Conservation (phyloP, 1,140 invertebrate species). For the Steinernema khuongi region DNA sequence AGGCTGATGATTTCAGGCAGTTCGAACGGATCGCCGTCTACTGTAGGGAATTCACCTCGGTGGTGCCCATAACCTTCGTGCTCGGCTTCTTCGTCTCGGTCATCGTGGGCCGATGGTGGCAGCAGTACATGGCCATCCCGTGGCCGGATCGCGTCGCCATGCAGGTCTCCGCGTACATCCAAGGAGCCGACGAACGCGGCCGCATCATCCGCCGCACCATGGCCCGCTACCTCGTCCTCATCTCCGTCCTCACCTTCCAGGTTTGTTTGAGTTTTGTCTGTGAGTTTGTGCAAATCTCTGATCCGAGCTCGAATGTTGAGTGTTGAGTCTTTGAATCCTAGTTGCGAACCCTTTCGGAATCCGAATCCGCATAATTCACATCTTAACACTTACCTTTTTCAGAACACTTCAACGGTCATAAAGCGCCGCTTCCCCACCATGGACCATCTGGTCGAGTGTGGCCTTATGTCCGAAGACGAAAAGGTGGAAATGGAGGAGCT, state of each 20-base stretch:
- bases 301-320: too few relatives aligned
- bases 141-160: slow-evolving; percentile 68
- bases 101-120: slow-evolving; percentile 86
- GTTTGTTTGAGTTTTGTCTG: slow-evolving; percentile 10
- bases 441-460: slow-evolving; percentile 77
- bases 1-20: slow-evolving; percentile 45
- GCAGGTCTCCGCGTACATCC: slow-evolving; percentile 42
- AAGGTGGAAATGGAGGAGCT: slow-evolving; percentile 68
- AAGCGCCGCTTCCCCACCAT: slow-evolving; percentile 87
- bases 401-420: slow-evolving; percentile 58
- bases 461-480: slow-evolving; percentile 81
- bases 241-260: slow-evolving; percentile 71
- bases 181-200: slow-evolving; percentile 70
- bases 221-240: slow-evolving; percentile 77
- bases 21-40: slow-evolving; percentile 60
- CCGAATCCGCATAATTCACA: too few relatives aligned
- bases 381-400: too few relatives aligned
- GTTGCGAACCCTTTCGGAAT: too few relatives aligned
- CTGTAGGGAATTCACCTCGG: slow-evolving; percentile 57
- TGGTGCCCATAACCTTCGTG: slow-evolving; percentile 75
- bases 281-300: slow-evolving; percentile 21
- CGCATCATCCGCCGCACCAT: slow-evolving; percentile 79
- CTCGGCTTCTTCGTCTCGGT: slow-evolving; percentile 86
- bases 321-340: too few relatives aligned
- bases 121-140: slow-evolving; percentile 74